Conservation (phyloP, 2,113 vertebrate species). For the Malurus cyaneus region DNA sequence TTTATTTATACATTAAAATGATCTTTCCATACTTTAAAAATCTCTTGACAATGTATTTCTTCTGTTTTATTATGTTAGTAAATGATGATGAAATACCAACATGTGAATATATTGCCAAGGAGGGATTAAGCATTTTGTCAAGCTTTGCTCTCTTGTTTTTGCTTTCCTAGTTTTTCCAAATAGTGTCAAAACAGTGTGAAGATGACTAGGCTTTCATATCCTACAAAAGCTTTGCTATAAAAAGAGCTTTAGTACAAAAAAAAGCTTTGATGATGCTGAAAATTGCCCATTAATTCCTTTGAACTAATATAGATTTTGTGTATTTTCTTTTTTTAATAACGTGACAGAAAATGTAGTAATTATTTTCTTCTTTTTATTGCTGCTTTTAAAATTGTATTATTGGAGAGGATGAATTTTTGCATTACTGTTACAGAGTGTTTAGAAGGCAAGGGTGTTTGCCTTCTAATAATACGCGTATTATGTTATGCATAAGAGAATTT, state of each 20-base stretch:
- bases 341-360: not conserved
- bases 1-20: not conserved
- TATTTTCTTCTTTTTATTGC: not conserved
- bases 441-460: not conserved
- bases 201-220: not conserved
- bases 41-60: not conserved
- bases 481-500: not conserved
- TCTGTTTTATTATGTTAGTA: not conserved
- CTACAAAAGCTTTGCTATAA: not conserved
- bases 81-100: not conserved
- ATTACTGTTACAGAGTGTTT: not conserved
- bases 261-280: not conserved
- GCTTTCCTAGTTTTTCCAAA: not conserved
- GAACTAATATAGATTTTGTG: not conserved
- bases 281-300: not conserved
- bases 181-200: not conserved
- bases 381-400: not conserved
- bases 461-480: not conserved
- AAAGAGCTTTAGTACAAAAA: not conserved
- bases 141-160: not conserved
- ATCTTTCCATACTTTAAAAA: not conserved
- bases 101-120: not conserved
- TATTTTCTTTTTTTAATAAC: not conserved
- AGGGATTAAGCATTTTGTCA: not conserved
- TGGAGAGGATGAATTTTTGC: not conserved